Conservation (phyloP, 2,888 invertebrate genomes). For the Eristalis pertinax region DNA sequence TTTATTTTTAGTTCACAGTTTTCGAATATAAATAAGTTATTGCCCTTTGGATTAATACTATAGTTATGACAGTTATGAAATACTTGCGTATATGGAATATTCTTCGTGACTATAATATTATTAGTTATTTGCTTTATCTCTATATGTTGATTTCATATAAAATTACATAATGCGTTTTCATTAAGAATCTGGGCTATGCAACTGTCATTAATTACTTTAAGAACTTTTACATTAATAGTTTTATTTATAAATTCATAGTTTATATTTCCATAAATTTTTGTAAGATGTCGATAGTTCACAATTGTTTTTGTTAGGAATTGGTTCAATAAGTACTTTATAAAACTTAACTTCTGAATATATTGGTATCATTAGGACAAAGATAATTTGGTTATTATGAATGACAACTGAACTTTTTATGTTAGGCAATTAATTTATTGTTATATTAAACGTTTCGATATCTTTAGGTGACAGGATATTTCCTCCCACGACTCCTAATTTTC, state of each 20-base stretch:
- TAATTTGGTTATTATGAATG: no score
- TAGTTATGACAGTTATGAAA: not conserved
- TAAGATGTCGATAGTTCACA: no score
- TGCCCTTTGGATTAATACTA: not conserved
- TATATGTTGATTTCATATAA: not conserved
- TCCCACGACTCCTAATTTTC: not conserved
- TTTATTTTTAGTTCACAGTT: not conserved
- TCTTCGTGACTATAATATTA: not conserved
- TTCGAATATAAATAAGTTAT: not conserved
- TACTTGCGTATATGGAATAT: not conserved
- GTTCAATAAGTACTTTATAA: not conserved
- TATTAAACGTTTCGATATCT: not conserved
- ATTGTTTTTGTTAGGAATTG: not conserved
- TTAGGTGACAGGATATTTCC: not conserved
- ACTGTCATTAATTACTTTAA: not conserved
- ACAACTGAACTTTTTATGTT: no score
- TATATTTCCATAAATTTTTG: not conserved
- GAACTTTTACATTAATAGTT: not conserved
- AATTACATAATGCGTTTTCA: not conserved
- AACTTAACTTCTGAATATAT: not conserved
- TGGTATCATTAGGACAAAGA: not conserved
- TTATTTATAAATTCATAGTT: not conserved
- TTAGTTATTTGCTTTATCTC: not conserved
- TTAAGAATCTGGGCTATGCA: not conserved
- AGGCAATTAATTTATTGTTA: no score